Conservation (phyloP, 23 tunicate genomes). For the Halocynthia aurantium region DNA sequence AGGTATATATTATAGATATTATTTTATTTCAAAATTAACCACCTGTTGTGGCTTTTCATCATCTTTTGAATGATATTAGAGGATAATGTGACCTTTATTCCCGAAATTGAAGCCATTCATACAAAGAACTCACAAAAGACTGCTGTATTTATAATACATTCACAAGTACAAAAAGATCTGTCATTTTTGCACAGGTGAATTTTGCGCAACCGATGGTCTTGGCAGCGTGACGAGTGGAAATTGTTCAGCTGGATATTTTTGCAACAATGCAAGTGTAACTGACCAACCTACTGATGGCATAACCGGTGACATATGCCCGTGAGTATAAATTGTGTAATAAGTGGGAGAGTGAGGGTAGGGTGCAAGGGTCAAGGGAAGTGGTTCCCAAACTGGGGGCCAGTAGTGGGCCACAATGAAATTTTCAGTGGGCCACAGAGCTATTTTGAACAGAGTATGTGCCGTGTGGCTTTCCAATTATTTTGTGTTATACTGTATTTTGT, state of each 20-base stretch:
- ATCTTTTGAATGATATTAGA: neutral
- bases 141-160: neutral
- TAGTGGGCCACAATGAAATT: too few relatives aligned
- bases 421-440: too few relatives aligned
- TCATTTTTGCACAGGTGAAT: conserved; percentile 38
- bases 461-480: too few relatives aligned
- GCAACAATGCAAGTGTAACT: conserved; percentile 40
- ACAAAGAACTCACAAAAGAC: neutral
- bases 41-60: neutral
- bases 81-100: neutral
- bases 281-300: conserved; percentile 62
- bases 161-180: neutral
- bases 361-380: neutral
- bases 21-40: neutral
- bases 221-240: conserved; percentile 45
- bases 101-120: neutral
- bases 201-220: conserved; percentile 45
- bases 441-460: too few relatives aligned
- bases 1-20: conserved; percentile 29
- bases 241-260: conserved; percentile 80
- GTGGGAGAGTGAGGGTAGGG: neutral
- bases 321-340: conserved; percentile 13
- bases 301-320: conserved; percentile 90
- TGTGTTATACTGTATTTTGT: too few relatives aligned
- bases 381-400: too few relatives aligned